These are phyloP conservation scores for Branchinecta lindahli DNA, from an alignment of 1,140 invertebrate genomes.

Conservation along the genomic window DNA sequence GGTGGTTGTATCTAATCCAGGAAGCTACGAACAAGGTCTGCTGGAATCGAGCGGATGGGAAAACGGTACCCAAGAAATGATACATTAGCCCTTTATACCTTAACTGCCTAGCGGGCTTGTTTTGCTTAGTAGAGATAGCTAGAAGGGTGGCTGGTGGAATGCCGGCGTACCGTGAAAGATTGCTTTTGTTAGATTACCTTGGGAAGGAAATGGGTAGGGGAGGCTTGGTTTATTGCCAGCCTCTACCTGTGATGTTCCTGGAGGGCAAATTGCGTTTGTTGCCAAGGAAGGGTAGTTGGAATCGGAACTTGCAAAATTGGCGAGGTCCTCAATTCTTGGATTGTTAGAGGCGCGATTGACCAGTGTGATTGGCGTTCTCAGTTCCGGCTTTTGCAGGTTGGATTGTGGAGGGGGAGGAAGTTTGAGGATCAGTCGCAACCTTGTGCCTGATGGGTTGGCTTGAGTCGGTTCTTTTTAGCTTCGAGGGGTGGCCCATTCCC, in stretches of 20 bases:
- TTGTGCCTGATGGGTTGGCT: too few species aligned
- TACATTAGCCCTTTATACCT: background rate
- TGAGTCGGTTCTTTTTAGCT: too few species aligned
- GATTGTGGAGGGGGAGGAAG: too few species aligned
- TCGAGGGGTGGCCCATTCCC: too few species aligned
- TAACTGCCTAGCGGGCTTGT: background rate
- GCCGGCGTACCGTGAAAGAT: slow-evolving; percentile 1
- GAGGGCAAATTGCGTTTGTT: background rate
- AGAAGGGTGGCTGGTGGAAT: background rate
- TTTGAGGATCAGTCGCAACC: too few species aligned
- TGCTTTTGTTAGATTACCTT: background rate
- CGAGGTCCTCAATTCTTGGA: too few species aligned
- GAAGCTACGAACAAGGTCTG: too few species aligned
- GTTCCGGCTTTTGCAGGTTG: too few species aligned
- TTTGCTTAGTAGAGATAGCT: slow-evolving; percentile 3
- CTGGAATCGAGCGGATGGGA: background rate
- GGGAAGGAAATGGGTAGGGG: slow-evolving; percentile 7
- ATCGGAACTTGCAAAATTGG: too few species aligned
- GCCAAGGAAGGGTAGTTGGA: background rate
- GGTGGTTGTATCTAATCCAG: too few species aligned
- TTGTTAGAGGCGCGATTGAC: too few species aligned
- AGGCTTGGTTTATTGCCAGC: background rate
- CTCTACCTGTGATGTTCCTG: background rate
- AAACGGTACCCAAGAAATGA: slow-evolving; percentile 1
- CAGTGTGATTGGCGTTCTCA: too few species aligned